These are phyloP conservation scores for Diplosoma virens DNA, from an alignment of 23 tunicate genomes.

Conservation along the genomic window DNA sequence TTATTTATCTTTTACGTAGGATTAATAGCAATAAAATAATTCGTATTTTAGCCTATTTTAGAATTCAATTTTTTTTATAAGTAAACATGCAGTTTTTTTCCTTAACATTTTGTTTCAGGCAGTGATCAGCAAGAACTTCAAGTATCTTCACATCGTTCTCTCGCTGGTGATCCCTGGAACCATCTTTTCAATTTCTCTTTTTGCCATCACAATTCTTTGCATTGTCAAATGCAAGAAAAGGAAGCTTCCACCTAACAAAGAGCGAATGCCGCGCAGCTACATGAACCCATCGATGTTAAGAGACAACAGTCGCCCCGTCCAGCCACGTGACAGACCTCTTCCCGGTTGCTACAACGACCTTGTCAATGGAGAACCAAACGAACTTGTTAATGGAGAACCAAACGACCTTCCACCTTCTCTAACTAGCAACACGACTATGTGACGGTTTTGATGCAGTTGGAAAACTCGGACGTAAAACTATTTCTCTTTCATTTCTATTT, in stretches of 20 bases:
- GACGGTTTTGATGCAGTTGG: too few relatives aligned
- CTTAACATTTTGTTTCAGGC: constrained; percentile 41
- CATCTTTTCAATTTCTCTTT: neutral
- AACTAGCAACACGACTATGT: too few relatives aligned
- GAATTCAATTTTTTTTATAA: too few relatives aligned
- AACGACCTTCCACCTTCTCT: too few relatives aligned
- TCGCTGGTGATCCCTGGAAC: constrained; percentile 43
- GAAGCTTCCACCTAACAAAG: neutral
- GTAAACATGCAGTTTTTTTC: too few relatives aligned
- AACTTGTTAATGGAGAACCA: too few relatives aligned
- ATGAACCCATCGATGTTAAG: constrained; percentile 9
- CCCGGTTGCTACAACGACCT: neutral
- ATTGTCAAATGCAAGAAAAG: neutral
- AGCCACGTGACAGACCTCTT: neutral
- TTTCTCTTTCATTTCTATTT: too few relatives aligned
- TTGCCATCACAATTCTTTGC: neutral
- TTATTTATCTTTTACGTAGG: too few relatives aligned
- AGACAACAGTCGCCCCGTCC: neutral
- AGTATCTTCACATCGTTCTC: neutral
- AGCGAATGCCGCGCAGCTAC: neutral
- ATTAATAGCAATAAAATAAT: too few relatives aligned
- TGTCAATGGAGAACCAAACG: neutral
- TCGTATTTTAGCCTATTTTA: too few relatives aligned
- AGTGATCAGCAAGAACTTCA: constrained; percentile 21
- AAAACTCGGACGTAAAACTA: too few relatives aligned